phyloP scores from a whole-genome alignment of 2,797 vertebrate genomes.

The Passerculus sandwichensis region DNA sequence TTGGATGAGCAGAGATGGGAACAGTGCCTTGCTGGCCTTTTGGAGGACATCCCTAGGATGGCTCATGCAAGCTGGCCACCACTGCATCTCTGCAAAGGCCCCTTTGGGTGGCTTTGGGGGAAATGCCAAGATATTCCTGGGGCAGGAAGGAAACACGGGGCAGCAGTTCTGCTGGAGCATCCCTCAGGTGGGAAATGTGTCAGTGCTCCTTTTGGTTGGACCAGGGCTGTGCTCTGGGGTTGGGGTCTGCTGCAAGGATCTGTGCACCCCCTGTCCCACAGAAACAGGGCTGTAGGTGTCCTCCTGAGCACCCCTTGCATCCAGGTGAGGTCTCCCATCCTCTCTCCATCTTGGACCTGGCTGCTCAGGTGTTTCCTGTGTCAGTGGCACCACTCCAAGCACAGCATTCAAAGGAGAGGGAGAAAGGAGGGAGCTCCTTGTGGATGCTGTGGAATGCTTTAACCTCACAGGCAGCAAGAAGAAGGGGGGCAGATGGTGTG shows the following conservation, averaged over 20 bases:
- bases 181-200: not conserved
- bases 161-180: not conserved
- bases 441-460: not conserved
- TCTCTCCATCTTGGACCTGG: not conserved
- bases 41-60: rapidly evolving
- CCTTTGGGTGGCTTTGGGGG: rapidly evolving
- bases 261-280: rapidly evolving
- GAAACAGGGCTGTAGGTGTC: not conserved
- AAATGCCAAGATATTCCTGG: not conserved
- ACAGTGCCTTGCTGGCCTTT: not conserved
- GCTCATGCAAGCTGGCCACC: not conserved
- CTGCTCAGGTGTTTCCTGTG: not conserved
- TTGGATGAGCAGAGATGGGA: rapidly evolving
- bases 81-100: not conserved
- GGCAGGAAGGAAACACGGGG: not conserved
- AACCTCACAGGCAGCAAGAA: rapidly evolving
- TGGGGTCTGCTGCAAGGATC: not conserved
- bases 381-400: not conserved
- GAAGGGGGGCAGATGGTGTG: rapidly evolving
- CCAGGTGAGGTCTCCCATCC: rapidly evolving
- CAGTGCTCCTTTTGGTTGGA: not conserved
- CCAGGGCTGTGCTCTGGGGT: not conserved
- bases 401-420: not conserved
- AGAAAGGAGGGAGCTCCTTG: not conserved
- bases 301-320: not conserved